phyloP scores from a whole-genome alignment of 2,888 invertebrate species.

The Tetrapedia diversipes region DNA sequence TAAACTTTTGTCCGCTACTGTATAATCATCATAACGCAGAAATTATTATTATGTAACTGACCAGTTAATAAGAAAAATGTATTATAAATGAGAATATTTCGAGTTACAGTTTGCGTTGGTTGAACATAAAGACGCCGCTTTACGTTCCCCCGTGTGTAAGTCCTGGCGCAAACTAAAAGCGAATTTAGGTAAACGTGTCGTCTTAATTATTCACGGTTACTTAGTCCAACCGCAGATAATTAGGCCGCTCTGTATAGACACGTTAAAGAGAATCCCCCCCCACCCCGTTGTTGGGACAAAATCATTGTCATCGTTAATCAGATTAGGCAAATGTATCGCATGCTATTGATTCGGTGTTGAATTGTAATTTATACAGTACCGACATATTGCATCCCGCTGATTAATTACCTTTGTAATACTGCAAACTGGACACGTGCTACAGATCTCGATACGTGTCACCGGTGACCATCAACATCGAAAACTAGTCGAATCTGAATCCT shows the following conservation, averaged over 20 bases:
- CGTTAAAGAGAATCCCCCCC: conserved; percentile 14
- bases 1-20: too few relatives aligned
- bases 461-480: conserved; percentile 54
- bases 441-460: conserved; percentile 40
- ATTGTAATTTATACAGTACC: conserved; percentile 60
- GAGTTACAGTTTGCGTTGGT: background rate
- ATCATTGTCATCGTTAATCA: conserved; percentile 65
- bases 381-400: conserved; percentile 59
- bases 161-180: background rate
- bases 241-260: conserved; percentile 16
- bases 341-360: conserved; percentile 56
- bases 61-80: too few relatives aligned
- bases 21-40: too few relatives aligned
- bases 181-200: background rate
- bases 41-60: too few relatives aligned
- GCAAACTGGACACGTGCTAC: conserved; percentile 46
- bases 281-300: conserved; percentile 49
- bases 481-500: conserved; percentile 32
- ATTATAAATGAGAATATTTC: too few relatives aligned
- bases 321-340: conserved; percentile 62
- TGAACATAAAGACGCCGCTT: background rate
- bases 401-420: conserved; percentile 66
- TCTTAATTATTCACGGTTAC: conserved; percentile 38
- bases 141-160: background rate
- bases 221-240: conserved; percentile 16